phyloP scores from a whole-genome alignment of 53 echinoderm and acorn worm genomes.

The Echinometra lucunter region DNA sequence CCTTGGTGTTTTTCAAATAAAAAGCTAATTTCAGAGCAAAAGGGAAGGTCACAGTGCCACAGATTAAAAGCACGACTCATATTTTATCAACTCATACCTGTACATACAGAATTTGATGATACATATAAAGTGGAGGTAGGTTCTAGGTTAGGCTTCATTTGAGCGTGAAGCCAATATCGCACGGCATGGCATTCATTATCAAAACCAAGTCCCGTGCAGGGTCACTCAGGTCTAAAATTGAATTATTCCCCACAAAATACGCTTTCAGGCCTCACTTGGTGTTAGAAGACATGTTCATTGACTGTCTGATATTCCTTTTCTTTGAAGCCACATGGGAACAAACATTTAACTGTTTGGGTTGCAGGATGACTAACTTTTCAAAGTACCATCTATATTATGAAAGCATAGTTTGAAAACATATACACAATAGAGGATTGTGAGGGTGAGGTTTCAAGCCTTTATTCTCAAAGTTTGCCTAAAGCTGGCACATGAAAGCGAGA shows the following conservation, averaged over 20 bases:
- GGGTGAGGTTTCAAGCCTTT: conserved; percentile 44
- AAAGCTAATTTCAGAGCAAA: conserved; percentile 18
- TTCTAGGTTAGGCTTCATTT: background rate
- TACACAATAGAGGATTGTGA: background rate
- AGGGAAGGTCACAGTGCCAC: background rate
- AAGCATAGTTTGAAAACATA: conserved; percentile 8
- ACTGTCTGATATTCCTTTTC: background rate
- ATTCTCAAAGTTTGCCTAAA: conserved; percentile 14
- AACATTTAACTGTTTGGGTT: background rate
- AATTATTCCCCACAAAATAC: conserved; percentile 56
- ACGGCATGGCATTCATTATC: conserved; percentile 47
- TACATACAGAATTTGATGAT: conserved; percentile 12
- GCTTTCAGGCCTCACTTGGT: conserved; percentile 46
- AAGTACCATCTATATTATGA: background rate
- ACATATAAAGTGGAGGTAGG: background rate
- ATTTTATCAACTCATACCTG: conserved; percentile 3
- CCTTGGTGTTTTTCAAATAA: conserved; percentile 8
- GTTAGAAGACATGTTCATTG: conserved; percentile 40
- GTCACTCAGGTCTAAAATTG: conserved; percentile 58
- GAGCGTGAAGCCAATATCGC: conserved; percentile 48
- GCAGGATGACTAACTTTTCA: conserved; percentile 13
- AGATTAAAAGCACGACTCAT: conserved; percentile 38
- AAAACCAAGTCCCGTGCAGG: background rate
- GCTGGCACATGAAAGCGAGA: conserved; percentile 9
- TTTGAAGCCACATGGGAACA: conserved; percentile 13